Evolutionary conservation across 2,797 vertebrate species (phyloP).

Genomic region (Balearica regulorum): DNA sequence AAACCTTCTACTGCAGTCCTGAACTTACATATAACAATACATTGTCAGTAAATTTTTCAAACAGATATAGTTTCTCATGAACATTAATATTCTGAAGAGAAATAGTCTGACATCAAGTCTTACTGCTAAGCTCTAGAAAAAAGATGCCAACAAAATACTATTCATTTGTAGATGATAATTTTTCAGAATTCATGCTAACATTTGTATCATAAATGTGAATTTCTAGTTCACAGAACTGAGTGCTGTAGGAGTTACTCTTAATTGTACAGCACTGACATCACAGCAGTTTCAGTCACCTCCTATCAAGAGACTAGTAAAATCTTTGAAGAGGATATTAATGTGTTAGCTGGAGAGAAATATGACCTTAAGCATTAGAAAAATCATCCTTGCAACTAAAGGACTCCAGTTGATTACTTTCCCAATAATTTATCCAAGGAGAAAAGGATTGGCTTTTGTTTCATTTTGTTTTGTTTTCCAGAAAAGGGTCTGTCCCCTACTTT

Average conservation of each 20-base stretch:
- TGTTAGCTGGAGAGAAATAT: neutral
- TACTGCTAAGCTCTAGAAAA: neutral
- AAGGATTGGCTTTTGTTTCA: too few relatives aligned
- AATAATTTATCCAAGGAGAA: neutral
- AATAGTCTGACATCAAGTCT: neutral
- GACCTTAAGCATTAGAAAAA: neutral
- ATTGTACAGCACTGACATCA: rapidly evolving
- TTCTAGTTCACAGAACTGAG: neutral
- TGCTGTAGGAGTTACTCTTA: neutral
- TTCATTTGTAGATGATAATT: neutral
- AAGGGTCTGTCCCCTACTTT: neutral
- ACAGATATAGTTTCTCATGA: neutral
- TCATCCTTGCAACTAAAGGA: neutral
- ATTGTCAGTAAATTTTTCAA: neutral
- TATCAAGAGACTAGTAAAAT: neutral
- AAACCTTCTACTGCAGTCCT: neutral
- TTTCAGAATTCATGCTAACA: neutral
- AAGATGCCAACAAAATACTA: neutral
- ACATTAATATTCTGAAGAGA: neutral
- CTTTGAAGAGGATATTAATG: neutral
- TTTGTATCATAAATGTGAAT: neutral
- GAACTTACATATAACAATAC: neutral
- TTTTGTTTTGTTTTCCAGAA: neutral
- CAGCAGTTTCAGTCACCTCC: neutral
- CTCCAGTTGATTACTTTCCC: neutral